phyloP scores from a whole-genome alignment of 2,113 vertebrate genomes.

The Eulacestoma nigropectus region DNA sequence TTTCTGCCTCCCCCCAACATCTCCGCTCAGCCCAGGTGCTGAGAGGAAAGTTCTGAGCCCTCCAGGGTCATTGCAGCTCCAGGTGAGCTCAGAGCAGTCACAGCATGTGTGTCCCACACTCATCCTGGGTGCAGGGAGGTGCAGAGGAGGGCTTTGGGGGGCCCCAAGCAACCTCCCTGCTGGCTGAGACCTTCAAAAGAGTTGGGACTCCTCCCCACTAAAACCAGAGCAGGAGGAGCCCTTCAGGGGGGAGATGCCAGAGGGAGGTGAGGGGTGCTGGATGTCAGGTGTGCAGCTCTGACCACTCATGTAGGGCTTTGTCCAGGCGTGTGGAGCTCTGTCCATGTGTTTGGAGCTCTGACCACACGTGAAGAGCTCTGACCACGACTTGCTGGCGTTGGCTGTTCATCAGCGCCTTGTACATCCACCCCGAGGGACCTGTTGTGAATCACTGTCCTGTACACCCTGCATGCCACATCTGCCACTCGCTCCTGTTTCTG shows the following conservation, averaged over 20 bases:
- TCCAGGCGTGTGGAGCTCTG: rapidly evolving
- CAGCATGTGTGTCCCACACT: rapidly evolving
- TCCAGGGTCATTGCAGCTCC: not conserved
- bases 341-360: not conserved
- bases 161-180: rapidly evolving
- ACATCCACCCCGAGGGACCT: rapidly evolving
- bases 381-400: rapidly evolving
- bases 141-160: not conserved
- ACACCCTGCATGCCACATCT: not conserved
- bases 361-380: rapidly evolving
- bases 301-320: not conserved
- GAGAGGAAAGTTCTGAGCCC: not conserved
- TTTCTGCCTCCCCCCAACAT: not conserved
- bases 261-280: not conserved
- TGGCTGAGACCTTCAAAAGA: not conserved
- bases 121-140: not conserved
- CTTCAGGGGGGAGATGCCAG: not conserved
- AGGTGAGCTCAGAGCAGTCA: not conserved
- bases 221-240: not conserved
- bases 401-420: rapidly evolving
- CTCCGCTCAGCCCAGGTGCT: not conserved
- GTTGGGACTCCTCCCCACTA: not conserved
- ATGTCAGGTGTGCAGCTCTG: not conserved
- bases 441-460: not conserved
- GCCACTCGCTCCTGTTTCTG: rapidly evolving